These are phyloP conservation scores for Hemiscyllium ocellatum DNA, from an alignment of 2,113 vertebrate genomes.

Conservation along the genomic window DNA sequence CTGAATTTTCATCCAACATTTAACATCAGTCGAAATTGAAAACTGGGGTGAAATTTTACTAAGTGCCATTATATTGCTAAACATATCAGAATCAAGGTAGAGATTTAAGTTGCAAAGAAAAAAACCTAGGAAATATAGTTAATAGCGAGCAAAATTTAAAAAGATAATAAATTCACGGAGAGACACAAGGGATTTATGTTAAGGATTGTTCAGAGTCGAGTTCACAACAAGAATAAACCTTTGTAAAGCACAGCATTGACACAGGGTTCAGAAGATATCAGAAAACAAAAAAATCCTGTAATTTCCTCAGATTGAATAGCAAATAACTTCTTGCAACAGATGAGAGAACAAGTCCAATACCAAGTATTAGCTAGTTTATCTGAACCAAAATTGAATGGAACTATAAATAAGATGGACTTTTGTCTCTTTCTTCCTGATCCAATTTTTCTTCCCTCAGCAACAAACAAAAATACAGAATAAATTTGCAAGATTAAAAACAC, in stretches of 20 bases:
- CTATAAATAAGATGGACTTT: not conserved
- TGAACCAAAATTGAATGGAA: not conserved
- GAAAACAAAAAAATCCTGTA: not conserved
- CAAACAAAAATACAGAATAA: not conserved
- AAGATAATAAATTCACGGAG: not conserved
- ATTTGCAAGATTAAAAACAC: not conserved
- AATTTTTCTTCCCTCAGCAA: not conserved
- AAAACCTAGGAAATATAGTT: not conserved
- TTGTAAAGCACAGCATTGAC: not conserved
- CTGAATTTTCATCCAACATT: not conserved
- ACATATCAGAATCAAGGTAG: not conserved
- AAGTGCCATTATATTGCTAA: not conserved
- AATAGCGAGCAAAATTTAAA: not conserved
- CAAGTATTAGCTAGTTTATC: too few relatives aligned
- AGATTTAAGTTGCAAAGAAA: not conserved
- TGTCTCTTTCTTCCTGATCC: not conserved
- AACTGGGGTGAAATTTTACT: not conserved
- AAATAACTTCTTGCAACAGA: not conserved
- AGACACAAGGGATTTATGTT: not conserved
- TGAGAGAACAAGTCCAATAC: not conserved
- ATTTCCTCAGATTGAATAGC: not conserved
- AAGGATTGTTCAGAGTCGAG: not conserved
- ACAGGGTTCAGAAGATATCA: not conserved
- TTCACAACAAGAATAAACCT: not conserved
- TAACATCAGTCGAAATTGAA: not conserved